A percentile compares a stretch with the other conserved stretches of the same genome.
Conservation (phyloP, 1,140 invertebrate genomes). For the Akabosia matsudoensis region DNA sequence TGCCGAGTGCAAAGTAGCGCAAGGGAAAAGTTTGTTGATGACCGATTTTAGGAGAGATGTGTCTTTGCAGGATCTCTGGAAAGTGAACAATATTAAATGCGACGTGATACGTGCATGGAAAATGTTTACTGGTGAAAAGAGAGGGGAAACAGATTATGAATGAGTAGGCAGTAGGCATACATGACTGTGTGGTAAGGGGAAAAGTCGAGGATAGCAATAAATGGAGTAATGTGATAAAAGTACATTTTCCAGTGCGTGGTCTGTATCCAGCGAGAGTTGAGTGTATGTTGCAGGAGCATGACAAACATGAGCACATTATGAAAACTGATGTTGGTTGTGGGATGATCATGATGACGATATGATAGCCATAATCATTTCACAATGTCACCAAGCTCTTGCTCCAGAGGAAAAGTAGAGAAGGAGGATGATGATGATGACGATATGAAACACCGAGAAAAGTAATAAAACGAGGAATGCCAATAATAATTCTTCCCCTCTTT, state of each 20-base stretch:
- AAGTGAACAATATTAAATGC: not conserved
- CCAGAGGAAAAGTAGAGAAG: not conserved
- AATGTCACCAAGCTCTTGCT: conserved; percentile 14
- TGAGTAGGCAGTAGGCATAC: not conserved
- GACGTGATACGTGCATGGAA: not conserved
- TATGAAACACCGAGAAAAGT: conserved; percentile 12
- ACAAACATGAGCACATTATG: not conserved
- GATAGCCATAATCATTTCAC: conserved; percentile 19
- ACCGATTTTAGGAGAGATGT: too few species aligned
- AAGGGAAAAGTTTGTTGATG: too few species aligned
- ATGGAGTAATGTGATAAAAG: conserved; percentile 12
- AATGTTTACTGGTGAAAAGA: not conserved
- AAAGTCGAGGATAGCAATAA: not conserved
- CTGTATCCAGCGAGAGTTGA: too few species aligned
- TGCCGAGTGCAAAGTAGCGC: too few species aligned
- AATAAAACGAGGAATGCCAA: conserved; percentile 17
- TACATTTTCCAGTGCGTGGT: not conserved
- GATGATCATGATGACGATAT: not conserved
- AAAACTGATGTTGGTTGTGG: not conserved
- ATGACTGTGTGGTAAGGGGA: not conserved
- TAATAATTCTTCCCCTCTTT: conserved; percentile 9
- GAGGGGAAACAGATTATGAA: not conserved
- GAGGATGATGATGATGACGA: not conserved
- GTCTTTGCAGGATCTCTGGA: not conserved
- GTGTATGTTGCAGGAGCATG: not conserved